phyloP scores from a whole-genome alignment of 2,888 invertebrate species.

The Leptinotarsa haldemani region DNA sequence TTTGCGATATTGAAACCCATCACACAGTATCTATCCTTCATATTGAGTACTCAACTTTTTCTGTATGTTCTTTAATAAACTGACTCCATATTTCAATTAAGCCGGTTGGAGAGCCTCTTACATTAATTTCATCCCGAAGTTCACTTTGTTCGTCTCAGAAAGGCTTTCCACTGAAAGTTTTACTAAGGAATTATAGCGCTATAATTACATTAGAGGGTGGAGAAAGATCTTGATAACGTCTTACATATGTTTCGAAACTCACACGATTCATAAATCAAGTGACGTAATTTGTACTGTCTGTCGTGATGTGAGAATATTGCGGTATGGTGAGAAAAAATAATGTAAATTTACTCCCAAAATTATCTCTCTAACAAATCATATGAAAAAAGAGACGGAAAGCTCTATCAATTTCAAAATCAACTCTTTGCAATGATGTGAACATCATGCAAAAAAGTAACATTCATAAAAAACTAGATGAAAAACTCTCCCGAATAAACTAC shows the following conservation, averaged over 20 bases:
- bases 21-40: not conserved
- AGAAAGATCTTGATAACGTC: not conserved
- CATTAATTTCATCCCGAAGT: not conserved
- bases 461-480: no score
- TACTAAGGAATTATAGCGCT: not conserved
- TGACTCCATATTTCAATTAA: conserved; percentile 4
- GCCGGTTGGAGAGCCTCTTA: not conserved
- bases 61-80: not conserved
- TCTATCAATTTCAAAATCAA: no score
- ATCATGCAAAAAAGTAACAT: no score
- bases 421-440: no score
- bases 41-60: not conserved
- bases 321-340: no score
- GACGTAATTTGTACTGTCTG: no score
- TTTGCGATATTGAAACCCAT: no score
- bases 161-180: not conserved
- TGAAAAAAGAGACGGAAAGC: no score
- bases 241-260: not conserved
- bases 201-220: not conserved
- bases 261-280: not conserved
- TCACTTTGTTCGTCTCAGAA: not conserved
- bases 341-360: no score
- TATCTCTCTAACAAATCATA: no score
- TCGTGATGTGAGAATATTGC: no score
- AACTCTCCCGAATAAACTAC: no score